These are phyloP conservation scores for Chloroceryle aenea DNA, from an alignment of 2,113 vertebrate genomes.

Conservation along the genomic window DNA sequence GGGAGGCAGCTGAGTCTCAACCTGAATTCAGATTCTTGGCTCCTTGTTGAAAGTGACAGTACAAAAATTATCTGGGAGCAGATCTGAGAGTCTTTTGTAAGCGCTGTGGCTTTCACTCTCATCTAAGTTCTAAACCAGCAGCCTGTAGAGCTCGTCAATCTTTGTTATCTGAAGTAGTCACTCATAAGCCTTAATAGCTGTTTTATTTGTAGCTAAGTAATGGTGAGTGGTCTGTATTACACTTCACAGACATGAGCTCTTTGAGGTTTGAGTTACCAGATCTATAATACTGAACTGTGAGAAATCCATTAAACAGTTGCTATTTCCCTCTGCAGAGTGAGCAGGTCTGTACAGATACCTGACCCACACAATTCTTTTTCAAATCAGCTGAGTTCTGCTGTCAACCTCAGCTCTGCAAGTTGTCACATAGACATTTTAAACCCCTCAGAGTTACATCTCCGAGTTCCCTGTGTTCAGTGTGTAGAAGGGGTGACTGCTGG, in stretches of 20 bases:
- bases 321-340: not conserved
- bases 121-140: not conserved
- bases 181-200: not conserved
- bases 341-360: rapidly evolving
- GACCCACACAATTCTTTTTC: not conserved
- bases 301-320: not conserved
- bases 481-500: not conserved
- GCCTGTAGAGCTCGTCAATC: not conserved
- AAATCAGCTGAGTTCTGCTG: not conserved
- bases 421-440: not conserved
- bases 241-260: not conserved
- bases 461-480: not conserved
- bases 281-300: not conserved
- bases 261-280: not conserved
- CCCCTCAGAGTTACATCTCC: no score
- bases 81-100: not conserved
- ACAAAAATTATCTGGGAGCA: not conserved
- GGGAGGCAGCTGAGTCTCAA: not conserved
- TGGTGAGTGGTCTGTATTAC: rapidly evolving
- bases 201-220: not conserved
- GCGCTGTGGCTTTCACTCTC: not conserved
- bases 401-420: not conserved
- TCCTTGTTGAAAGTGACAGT: not conserved
- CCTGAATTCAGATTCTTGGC: not conserved
- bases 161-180: not conserved